Percentiles rank a stretch among this genome's conserved stretches.
Conservation (phyloP, 1,140 invertebrate species). For the Lasioglossum albipes region DNA sequence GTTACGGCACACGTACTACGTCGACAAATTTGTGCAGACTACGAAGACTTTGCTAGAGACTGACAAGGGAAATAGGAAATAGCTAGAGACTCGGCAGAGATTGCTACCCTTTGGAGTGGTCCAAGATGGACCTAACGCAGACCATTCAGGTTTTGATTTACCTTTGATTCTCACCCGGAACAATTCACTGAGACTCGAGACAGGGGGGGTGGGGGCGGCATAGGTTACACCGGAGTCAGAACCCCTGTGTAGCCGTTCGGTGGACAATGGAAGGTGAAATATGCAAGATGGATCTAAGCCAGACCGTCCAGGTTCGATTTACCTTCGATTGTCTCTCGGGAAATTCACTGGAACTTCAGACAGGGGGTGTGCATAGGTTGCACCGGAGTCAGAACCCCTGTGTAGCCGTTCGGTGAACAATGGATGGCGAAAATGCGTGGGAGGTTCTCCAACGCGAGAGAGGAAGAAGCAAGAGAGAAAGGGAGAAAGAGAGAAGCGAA, state of each 20-base stretch:
- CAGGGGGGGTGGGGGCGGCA: no score
- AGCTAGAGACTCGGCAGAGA: no score
- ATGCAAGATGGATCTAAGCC: no score
- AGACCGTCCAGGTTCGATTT: neutral
- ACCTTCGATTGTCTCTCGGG: neutral
- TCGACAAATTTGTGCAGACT: no score
- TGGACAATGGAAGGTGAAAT: neutral
- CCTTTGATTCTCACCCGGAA: neutral
- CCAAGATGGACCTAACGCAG: neutral
- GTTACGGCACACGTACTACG: no score
- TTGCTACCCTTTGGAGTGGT: neutral
- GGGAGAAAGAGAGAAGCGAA: slow-evolving; percentile 25
- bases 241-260: neutral
- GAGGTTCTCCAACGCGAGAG: slow-evolving; percentile 14
- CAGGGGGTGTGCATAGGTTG: no score
- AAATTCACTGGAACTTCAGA: neutral
- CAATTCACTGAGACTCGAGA: neutral
- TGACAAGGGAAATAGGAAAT: no score
- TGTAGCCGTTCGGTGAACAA: neutral
- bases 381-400: no score
- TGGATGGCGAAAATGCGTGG: neutral
- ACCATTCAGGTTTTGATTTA: neutral
- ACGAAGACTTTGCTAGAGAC: no score
- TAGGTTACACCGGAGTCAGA: no score
- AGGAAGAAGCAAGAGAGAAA: slow-evolving; percentile 25